phyloP scores from a whole-genome alignment of 2,888 invertebrate species.

The Drosophila quasianomalipes region DNA sequence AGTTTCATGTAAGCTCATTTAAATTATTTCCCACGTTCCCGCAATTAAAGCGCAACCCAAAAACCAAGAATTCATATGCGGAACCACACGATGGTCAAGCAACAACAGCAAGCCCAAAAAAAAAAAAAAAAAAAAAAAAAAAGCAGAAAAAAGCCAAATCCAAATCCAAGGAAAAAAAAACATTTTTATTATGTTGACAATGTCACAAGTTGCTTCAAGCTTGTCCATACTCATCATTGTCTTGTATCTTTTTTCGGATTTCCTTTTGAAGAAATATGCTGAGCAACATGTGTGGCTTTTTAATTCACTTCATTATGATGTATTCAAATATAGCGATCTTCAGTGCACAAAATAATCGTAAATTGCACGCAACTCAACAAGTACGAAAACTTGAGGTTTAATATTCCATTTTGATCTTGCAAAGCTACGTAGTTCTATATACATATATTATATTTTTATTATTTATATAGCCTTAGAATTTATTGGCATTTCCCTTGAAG shows the following conservation, averaged over 20 bases:
- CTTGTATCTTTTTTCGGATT: slow-evolving; percentile 41
- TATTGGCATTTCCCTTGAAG: too few species aligned
- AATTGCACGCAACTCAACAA: background rate
- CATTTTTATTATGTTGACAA: slow-evolving; percentile 46
- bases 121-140: background rate
- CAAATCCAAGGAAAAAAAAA: background rate
- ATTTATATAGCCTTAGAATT: too few species aligned
- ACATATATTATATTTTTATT: too few species aligned
- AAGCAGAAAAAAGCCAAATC: background rate
- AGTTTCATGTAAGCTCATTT: slow-evolving; percentile 63
- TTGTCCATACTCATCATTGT: slow-evolving; percentile 45
- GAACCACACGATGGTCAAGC: slow-evolving; percentile 26
- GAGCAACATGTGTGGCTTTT: slow-evolving; percentile 79
- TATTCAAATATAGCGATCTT: slow-evolving; percentile 52
- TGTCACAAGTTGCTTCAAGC: slow-evolving; percentile 57
- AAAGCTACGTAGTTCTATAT: background rate
- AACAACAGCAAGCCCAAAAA: slow-evolving; percentile 18
- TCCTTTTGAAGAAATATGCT: slow-evolving; percentile 51
- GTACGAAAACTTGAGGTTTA: too few species aligned
- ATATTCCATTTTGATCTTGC: background rate
- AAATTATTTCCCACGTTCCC: slow-evolving; percentile 77
- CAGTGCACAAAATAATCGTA: background rate
- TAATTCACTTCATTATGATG: slow-evolving; percentile 70
- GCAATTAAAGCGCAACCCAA: slow-evolving; percentile 69
- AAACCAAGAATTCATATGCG: slow-evolving; percentile 34